Base-by-base conservation (phyloP, 2,113 vertebrate genomes). In the Atherinomorus stipes region DNA sequence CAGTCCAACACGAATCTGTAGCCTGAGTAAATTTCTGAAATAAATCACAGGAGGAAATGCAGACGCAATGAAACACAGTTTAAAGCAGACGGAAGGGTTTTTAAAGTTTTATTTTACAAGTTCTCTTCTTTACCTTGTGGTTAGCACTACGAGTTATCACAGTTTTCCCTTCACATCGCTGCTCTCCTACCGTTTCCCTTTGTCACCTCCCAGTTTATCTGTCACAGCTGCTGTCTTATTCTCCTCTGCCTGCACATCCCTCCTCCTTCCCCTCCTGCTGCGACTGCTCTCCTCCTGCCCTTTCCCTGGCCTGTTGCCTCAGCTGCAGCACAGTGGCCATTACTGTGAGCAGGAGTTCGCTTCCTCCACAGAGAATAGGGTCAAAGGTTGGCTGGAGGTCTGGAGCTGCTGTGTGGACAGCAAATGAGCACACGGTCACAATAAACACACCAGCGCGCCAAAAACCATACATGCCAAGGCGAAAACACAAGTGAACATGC, bases 311-410 rank as follows among this genome's bases (percentile, higher is more conserved):
- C 75, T 52, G 66, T 38, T 73, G 40, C 76, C 83, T 78, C 77
- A 54, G 57, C 71, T 71, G 63, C 71, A 67, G 67, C 83, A 16
- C 64, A 62, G 44, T 4, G 26, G 47, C 82, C 77, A 82, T 89
- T 87, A 88, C 53, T 71, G 76, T 59, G 58, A 56, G 69, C 88
- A 72, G 71, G 52, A 68, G 72, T 76, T 75, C 73, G 71, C 66
- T 23, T 81, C 71, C 80, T 85, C 86, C 75, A n/a, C 77, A 58
- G 84, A 75, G 74, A 71, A 28, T 10, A 31, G 78, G 89, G 90
- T 92, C 80, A 90, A 67, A 80, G 87, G 85, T 89, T 1, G 11
- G 74, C 81, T 76, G 83, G 82, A 73, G 81, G 86, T 87, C 83
- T 78, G 67, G 66, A 76, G 71, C 83, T 76, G 80, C 76, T 81